Evolutionary conservation across 2,113 vertebrate species (phyloP), one percentile per base, ranked within the genome.

Genomic region (Sinocyclocheilus grahami): DNA sequence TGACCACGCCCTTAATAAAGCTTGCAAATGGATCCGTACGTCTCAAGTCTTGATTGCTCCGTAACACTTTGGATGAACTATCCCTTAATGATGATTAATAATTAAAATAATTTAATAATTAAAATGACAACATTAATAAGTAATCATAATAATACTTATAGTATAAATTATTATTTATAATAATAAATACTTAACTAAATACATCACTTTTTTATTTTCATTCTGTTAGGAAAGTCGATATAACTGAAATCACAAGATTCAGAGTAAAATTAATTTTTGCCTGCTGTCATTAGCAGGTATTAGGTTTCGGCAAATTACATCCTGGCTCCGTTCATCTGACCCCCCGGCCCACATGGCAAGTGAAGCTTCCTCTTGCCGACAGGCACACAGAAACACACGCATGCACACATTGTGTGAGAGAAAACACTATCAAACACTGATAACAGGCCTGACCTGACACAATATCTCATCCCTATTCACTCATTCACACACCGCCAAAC

Each of bases 361-460:
- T 74, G 82, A 58, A 10, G 46, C 65, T 83, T 72, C 82, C 46
- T 83, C 24, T 83, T 63, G n/a, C 60, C 60, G n/a, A 24, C 8
- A 22, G 48, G 22, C 33, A 83, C 78, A 83, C 27, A 39, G 51
- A 74, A 58, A 83, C 60, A 27, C 79, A 63, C 42, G 42, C 78
- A 30, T 60, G 16, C 22, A 48, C 39, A 27, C 27, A 48, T 24
- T 81, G 60, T 20, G 24, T 5, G 24, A 58, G 69, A 18, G 42
- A 74, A 53, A 71, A 71, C 58, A 27, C 14, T 42, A 82, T 82
- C 39, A 82, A 72, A 72, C 20, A 72, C 65, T 74, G 82, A 83
- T 83, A 83, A 83, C 82, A 74, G 67, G 48, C 69, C 67, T 83
- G 82, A 83, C 82, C 82, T 83, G 82, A 83, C 82, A 83, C 63